phyloP scores from a whole-genome alignment of 2,888 invertebrate species.

The Andrena minutula region DNA sequence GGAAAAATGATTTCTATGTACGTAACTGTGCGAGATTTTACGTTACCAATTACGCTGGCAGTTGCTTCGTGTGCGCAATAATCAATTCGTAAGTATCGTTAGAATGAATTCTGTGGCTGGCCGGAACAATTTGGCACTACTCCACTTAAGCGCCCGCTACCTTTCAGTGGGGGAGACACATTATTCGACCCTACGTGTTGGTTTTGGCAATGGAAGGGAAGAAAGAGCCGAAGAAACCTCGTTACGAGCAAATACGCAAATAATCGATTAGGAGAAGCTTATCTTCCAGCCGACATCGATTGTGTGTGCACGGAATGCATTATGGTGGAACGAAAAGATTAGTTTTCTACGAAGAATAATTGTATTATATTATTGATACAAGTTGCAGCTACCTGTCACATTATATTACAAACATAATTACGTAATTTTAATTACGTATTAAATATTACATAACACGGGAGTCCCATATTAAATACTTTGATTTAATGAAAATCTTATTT shows the following conservation, averaged over 20 bases:
- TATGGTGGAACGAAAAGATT: neutral
- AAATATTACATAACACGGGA: too few species aligned
- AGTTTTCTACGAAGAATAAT: too few species aligned
- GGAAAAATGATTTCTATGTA: neutral
- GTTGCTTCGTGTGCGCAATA: constrained; percentile 20
- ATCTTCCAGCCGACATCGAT: constrained; percentile 9
- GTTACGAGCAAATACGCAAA: constrained; percentile 13
- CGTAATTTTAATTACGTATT: too few species aligned
- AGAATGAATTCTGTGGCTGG: constrained; percentile 20
- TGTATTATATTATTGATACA: too few species aligned
- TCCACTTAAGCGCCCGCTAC: constrained; percentile 49
- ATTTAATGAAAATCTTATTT: too few species aligned
- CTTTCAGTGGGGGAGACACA: constrained; percentile 52
- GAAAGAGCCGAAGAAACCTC: constrained; percentile 6
- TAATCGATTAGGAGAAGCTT: constrained; percentile 24
- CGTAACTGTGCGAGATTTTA: neutral
- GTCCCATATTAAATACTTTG: too few species aligned
- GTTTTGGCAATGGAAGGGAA: constrained; percentile 45
- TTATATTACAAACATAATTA: too few species aligned
- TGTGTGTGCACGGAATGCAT: neutral
- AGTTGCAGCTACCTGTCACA: too few species aligned
- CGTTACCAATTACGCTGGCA: neutral
- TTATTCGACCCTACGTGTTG: constrained; percentile 41
- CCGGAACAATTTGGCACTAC: constrained; percentile 59
- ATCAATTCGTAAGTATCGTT: constrained; percentile 44